Percentiles rank a stretch among this genome's conserved stretches.
phyloP scores from a whole-genome alignment of 2,888 invertebrate genomes.

The Liodrosophila aerea region DNA sequence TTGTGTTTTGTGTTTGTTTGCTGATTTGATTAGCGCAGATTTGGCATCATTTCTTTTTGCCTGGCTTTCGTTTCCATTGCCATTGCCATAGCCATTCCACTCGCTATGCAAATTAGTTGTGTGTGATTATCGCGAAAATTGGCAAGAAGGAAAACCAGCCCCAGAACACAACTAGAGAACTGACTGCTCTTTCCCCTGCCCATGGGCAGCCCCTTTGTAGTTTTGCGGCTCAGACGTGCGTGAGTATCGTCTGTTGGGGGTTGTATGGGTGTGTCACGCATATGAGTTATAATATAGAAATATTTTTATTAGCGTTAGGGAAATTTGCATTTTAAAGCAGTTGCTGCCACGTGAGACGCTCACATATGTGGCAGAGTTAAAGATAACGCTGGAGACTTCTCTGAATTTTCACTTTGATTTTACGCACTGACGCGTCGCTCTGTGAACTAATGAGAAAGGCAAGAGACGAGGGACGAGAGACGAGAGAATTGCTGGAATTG shows the following conservation, averaged over 20 bases:
- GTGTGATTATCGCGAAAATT: conserved; percentile 65
- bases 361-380: neutral
- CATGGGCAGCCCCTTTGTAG: conserved; percentile 34
- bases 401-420: conserved; percentile 59
- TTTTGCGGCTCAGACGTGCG: conserved; percentile 57
- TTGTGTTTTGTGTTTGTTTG: conserved; percentile 28
- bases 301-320: conserved; percentile 42
- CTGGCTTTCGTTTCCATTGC: conserved; percentile 2
- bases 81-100: conserved; percentile 23
- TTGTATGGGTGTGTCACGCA: conserved; percentile 43
- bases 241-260: conserved; percentile 37
- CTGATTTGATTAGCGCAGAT: conserved; percentile 59
- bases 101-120: conserved; percentile 68
- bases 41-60: conserved; percentile 13
- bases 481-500: neutral
- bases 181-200: neutral
- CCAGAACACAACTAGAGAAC: conserved; percentile 2
- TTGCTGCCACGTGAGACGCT: conserved; percentile 57
- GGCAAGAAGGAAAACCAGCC: conserved; percentile 31
- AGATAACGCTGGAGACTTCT: too few relatives aligned
- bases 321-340: conserved; percentile 67
- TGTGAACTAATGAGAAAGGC: conserved; percentile 35
- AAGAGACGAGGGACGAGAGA: conserved; percentile 2
- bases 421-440: conserved; percentile 48
- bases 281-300: conserved; percentile 25